Conservation (phyloP, 2,888 invertebrate species). For the Hyposoter didymator region DNA sequence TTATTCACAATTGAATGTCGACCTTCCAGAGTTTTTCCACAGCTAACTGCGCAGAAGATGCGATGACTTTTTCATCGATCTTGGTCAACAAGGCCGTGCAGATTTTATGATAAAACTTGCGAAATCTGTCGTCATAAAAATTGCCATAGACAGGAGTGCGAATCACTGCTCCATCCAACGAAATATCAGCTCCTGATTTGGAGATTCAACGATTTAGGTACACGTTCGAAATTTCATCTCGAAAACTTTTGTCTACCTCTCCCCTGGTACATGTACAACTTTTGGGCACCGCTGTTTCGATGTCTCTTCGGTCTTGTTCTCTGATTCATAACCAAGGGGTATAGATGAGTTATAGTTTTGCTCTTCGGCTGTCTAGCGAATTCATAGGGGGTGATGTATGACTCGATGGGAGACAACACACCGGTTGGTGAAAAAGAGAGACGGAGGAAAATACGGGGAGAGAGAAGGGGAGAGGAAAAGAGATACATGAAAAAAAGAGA, state of each 20-base stretch:
- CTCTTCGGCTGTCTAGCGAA: conserved; percentile 80
- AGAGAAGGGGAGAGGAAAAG: conserved; percentile 31
- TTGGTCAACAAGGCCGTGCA: background rate
- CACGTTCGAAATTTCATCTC: conserved; percentile 48
- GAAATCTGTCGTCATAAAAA: conserved; percentile 25
- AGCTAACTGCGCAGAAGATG: background rate
- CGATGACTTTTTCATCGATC: too few relatives aligned
- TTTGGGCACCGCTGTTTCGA: conserved; percentile 54
- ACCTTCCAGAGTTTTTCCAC: background rate
- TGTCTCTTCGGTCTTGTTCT: conserved; percentile 54
- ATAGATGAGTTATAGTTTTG: conserved; percentile 81
- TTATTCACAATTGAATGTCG: background rate
- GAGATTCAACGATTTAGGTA: conserved; percentile 56
- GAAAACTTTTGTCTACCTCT: background rate
- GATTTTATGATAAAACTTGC: background rate
- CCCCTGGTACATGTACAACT: conserved; percentile 43
- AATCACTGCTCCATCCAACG: conserved; percentile 48
- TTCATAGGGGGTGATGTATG: conserved; percentile 81
- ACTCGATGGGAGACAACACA: conserved; percentile 78
- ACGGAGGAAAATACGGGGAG: conserved; percentile 14
- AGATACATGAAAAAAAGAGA: conserved; percentile 19
- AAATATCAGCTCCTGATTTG: conserved; percentile 63
- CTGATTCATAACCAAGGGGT: conserved; percentile 75
- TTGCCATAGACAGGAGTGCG: background rate
- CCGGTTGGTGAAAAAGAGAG: conserved; percentile 37